Percentiles rank a stretch among this genome's conserved stretches.
Conservation (phyloP, 2,888 invertebrate genomes). For the Vesta saturnalis region DNA sequence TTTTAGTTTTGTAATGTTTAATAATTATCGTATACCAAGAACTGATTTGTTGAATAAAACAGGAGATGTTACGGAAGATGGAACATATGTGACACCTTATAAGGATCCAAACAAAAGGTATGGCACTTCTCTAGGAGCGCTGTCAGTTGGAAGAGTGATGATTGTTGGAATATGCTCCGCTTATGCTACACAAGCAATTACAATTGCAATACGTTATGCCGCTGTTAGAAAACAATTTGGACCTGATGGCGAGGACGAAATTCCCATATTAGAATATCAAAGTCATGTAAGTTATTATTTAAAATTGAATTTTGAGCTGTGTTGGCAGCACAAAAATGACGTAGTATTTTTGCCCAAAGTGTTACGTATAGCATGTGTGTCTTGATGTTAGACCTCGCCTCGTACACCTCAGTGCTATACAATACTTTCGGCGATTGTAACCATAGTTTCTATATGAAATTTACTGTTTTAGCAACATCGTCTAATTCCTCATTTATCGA, state of each 20-base stretch:
- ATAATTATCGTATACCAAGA: conserved; percentile 83
- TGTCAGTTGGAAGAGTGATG: conserved; percentile 84
- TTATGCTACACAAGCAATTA: conserved; percentile 77
- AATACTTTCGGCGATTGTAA: no score
- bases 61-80: conserved; percentile 86
- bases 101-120: conserved; percentile 82
- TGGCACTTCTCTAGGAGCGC: conserved; percentile 66
- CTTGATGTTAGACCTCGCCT: no score
- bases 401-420: no score
- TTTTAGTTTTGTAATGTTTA: conserved; percentile 75
- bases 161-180: conserved; percentile 70
- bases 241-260: conserved; percentile 75
- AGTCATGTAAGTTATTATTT: conserved; percentile 72
- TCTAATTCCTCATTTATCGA: conserved; percentile 74
- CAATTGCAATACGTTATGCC: conserved; percentile 88
- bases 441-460: conserved; percentile 5
- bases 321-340: no score
- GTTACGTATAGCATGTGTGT: no score
- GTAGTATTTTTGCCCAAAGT: no score
- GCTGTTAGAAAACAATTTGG: conserved; percentile 91
- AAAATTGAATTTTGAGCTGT: no score
- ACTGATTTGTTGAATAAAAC: conserved; percentile 83
- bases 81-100: conserved; percentile 81
- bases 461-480: conserved; percentile 71
- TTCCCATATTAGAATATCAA: conserved; percentile 92